A percentile compares a stretch with the other conserved stretches of the same genome.
Evolutionary conservation across 2,797 vertebrate species (phyloP).

Genomic region (Glossophaga mutica): DNA sequence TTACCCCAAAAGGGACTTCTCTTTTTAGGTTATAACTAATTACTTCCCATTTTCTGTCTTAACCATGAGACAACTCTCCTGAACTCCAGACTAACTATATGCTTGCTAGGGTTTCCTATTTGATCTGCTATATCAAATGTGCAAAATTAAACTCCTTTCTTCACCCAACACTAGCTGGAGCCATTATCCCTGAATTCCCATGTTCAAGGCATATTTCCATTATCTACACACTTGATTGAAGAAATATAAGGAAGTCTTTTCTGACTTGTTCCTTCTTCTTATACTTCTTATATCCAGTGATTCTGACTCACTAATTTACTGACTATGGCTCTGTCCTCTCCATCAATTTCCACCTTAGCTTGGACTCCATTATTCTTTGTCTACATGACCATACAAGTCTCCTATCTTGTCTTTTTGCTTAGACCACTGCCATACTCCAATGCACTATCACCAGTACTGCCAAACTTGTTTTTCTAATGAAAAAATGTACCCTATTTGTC

Average conservation of each 20-base stretch:
- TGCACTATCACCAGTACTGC: background rate
- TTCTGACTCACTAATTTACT: background rate
- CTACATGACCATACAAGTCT: background rate
- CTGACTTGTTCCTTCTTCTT: background rate
- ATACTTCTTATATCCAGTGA: background rate
- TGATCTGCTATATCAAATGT: background rate
- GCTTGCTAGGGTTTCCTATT: background rate
- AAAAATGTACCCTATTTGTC: background rate
- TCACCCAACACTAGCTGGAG: background rate
- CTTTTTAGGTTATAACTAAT: background rate
- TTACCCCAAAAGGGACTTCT: background rate
- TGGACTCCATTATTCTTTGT: background rate
- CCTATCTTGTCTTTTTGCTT: background rate
- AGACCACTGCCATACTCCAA: background rate
- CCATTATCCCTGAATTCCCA: background rate
- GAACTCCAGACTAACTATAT: background rate
- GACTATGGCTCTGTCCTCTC: background rate
- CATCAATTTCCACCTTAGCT: background rate
- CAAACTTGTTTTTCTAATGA: background rate
- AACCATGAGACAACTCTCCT: background rate
- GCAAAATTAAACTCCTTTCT: background rate
- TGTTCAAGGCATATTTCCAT: background rate
- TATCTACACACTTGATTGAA: background rate
- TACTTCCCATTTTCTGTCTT: background rate
- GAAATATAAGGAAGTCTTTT: background rate